Conservation (phyloP, 2,888 invertebrate genomes). For the Neoaliturus tenellus region DNA sequence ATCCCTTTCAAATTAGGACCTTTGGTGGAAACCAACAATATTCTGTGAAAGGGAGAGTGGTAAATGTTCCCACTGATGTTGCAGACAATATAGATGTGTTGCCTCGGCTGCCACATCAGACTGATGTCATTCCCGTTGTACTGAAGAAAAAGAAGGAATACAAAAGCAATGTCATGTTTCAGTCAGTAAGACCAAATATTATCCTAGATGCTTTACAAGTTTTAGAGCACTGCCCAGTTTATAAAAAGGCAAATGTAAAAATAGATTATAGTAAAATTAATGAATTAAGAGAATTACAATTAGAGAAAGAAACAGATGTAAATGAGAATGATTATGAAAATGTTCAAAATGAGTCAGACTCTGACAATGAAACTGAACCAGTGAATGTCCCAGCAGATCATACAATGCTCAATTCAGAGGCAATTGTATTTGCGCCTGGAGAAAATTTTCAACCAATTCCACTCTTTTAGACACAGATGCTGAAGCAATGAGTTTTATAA, state of each 20-base stretch:
- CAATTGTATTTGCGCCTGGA: conserved; percentile 55
- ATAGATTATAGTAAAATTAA: background rate
- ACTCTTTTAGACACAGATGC: too few species aligned
- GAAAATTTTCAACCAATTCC: conserved; percentile 48
- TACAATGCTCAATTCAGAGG: background rate
- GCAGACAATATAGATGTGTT: conserved; percentile 15
- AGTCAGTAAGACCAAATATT: conserved; percentile 37
- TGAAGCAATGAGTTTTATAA: too few species aligned
- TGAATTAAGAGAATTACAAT: background rate
- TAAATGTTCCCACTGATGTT: conserved; percentile 54
- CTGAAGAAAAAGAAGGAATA: conserved; percentile 14
- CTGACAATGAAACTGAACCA: conserved; percentile 41
- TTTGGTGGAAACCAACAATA: conserved; percentile 32
- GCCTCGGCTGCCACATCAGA: conserved; percentile 27
- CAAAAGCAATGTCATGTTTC: background rate
- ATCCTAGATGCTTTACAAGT: conserved; percentile 33
- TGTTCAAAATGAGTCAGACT: background rate
- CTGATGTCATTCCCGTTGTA: conserved; percentile 24
- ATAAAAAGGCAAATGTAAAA: background rate
- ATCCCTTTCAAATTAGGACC: conserved; percentile 46
- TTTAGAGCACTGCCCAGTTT: conserved; percentile 17
- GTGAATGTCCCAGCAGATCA: conserved; percentile 19
- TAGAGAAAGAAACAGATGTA: background rate
- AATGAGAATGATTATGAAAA: conserved; percentile 3
- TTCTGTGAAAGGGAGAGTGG: conserved; percentile 38